A percentile compares a stretch with the other conserved stretches of the same genome.
phyloP scores from a whole-genome alignment of 2,888 invertebrate species.

The Thymelicus acteon region DNA sequence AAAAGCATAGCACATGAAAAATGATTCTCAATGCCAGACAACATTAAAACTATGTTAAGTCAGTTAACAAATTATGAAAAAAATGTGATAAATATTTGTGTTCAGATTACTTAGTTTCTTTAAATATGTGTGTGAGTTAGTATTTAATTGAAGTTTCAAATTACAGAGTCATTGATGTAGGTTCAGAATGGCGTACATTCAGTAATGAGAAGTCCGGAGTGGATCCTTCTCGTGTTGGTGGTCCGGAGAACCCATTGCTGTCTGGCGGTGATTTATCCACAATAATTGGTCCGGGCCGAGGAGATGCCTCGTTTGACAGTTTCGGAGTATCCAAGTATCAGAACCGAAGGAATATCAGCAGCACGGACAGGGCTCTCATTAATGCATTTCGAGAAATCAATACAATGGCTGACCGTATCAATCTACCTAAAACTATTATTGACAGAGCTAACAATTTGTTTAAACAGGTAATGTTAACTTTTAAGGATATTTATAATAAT shows the following conservation, averaged over 20 bases:
- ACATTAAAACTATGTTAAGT: too few relatives aligned
- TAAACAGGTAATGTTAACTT: conserved; percentile 89
- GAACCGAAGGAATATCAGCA: conserved; percentile 93
- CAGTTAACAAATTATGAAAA: too few relatives aligned
- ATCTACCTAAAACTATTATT: conserved; percentile 97
- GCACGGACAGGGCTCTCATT: conserved; percentile 96
- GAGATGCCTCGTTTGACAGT: conserved; percentile 94
- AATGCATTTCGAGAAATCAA: conserved; percentile 98
- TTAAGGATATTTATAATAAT: not conserved
- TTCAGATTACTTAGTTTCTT: too few relatives aligned
- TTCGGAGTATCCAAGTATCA: conserved; percentile 92
- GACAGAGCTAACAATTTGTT: conserved; percentile 98
- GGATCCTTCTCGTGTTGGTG: conserved; percentile 99
- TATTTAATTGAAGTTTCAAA: not conserved
- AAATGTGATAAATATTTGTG: too few relatives aligned
- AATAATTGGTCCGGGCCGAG: conserved; percentile 92
- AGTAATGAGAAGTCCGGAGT: conserved; percentile 98
- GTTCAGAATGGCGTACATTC: conserved; percentile 99
- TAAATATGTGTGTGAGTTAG: too few relatives aligned
- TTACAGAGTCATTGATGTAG: conserved; percentile 98
- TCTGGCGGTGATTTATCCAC: conserved; percentile 98
- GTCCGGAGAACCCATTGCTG: conserved; percentile 98
- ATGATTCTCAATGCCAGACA: too few relatives aligned
- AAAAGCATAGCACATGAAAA: too few relatives aligned
- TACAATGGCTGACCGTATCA: conserved; percentile 99